Evolutionary conservation across 2,888 invertebrate genomes (phyloP), one percentile per base, ranked within the genome.

Genomic region (Caenorhabditis zanzibari): DNA sequence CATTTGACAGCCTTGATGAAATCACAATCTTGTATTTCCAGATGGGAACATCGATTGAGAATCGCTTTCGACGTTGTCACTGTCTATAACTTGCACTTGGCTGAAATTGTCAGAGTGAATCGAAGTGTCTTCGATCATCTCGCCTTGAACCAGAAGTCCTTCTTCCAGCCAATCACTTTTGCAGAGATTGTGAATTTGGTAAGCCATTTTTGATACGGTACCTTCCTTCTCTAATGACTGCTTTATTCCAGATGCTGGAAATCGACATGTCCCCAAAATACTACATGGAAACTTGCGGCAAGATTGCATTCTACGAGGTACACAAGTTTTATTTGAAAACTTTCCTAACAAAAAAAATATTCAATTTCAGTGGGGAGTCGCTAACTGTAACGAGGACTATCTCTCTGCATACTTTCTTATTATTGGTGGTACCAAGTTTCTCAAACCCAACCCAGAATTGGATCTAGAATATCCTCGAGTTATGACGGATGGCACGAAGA

Each of bases 91-190:
- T 7, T 47, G 3, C 47, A 47, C 5, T 7, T 47, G 47, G 47
- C 47, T 3, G 47, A 47, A 4, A 47, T 47, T 7, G 16, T 47
- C 5, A n/a, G 47, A 47, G 7, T 19, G 9, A 47, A 19, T 47
- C 16, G 19, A 3, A 59, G 59, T 1, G 49, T 72, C 7, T 72
- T 72, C 24, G 32, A 59, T 14, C 1, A 14, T 16, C 26, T 74
- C 10, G 10, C 35, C 0, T 24, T 19, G 24, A 63, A 26, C 49
- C n/a, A 9, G 1, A 12, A 10, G 7, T 10, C 52, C 0, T 26
- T 63, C 5, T 54, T 49, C 59, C 16, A 74, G n/a, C 52, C 63
- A 24, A n/a, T 74, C 22, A 28, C n/a, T 26, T 9, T 56, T 49
- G 1, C 1, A 14, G 63, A 63, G n/a, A 61, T 52, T 61, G 22